A percentile compares a stretch with the other conserved stretches of the same genome.
These are phyloP conservation scores for Thelaira solivaga DNA, from an alignment of 2,888 invertebrate genomes.

Conservation along the genomic window DNA sequence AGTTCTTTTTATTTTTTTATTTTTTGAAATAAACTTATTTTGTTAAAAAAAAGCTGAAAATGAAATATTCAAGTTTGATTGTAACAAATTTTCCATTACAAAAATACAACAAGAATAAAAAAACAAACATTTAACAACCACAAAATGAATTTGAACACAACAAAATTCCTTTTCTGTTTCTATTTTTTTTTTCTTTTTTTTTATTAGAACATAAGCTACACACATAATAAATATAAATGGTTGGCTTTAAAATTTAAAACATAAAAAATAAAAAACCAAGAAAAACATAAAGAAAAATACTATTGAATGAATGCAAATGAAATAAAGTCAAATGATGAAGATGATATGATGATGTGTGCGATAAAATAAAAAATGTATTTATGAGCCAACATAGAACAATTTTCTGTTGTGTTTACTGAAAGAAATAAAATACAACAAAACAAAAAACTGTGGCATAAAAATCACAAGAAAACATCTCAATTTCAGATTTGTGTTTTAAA, in stretches of 20 bases:
- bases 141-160: conserved; percentile 32
- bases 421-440: too few relatives aligned
- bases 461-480: conserved; percentile 48
- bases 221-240: conserved; percentile 36
- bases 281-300: conserved; percentile 13
- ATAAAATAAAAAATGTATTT: conserved; percentile 20
- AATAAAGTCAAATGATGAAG: conserved; percentile 13
- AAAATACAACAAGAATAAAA: background rate
- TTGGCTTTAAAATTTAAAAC: conserved; percentile 16
- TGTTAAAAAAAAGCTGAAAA: conserved; percentile 13
- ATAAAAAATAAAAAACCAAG: too few relatives aligned
- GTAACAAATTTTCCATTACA: background rate
- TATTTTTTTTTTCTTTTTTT: too few relatives aligned
- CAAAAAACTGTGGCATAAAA: too few relatives aligned
- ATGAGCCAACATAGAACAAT: too few relatives aligned
- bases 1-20: too few relatives aligned
- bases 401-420: too few relatives aligned
- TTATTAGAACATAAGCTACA: too few relatives aligned
- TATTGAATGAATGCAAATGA: conserved; percentile 17
- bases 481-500: conserved; percentile 4
- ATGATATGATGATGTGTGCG: conserved; percentile 19
- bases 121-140: conserved; percentile 19
- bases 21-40: background rate
- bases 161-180: too few relatives aligned
- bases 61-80: conserved; percentile 22